Conservation (phyloP, 2,888 invertebrate genomes). For the Drosophila lutescens region DNA sequence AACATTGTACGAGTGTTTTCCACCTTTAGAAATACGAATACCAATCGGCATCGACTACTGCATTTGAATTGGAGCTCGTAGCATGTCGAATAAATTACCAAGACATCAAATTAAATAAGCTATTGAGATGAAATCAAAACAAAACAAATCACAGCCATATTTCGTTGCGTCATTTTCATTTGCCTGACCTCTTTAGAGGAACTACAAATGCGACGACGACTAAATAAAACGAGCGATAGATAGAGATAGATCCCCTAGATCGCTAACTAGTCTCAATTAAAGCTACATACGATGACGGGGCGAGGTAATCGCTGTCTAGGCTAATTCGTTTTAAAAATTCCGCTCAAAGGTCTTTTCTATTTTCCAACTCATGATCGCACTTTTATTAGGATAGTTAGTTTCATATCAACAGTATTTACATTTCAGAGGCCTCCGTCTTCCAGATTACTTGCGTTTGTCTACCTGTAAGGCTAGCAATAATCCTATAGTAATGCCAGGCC, state of each 20-base stretch:
- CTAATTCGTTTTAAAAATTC: slow-evolving; percentile 5
- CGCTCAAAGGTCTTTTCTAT: slow-evolving; percentile 1
- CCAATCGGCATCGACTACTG: background rate
- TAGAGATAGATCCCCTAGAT: slow-evolving; percentile 8
- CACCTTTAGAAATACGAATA: slow-evolving; percentile 19
- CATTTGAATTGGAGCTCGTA: slow-evolving; percentile 20
- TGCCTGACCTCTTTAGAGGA: slow-evolving; percentile 32
- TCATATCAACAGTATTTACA: background rate
- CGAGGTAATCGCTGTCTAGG: slow-evolving; percentile 1
- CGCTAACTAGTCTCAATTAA: slow-evolving; percentile 15
- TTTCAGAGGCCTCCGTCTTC: background rate
- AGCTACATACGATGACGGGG: slow-evolving; percentile 13
- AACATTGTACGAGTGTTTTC: slow-evolving; percentile 10
- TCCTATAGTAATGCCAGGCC: background rate
- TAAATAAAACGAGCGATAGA: background rate
- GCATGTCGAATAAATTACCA: slow-evolving; percentile 48
- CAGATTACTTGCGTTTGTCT: background rate
- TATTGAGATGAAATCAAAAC: slow-evolving; percentile 14
- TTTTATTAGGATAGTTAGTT: background rate
- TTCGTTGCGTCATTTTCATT: slow-evolving; percentile 30
- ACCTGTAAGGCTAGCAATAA: background rate
- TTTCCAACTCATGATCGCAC: background rate
- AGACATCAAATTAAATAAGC: slow-evolving; percentile 32
- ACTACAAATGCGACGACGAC: background rate
- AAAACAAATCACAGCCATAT: slow-evolving; percentile 9